A percentile compares a stretch with the other conserved stretches of the same genome.
These are phyloP conservation scores for Geotrypetes seraphini DNA, from an alignment of 2,797 vertebrate genomes.

Conservation along the genomic window DNA sequence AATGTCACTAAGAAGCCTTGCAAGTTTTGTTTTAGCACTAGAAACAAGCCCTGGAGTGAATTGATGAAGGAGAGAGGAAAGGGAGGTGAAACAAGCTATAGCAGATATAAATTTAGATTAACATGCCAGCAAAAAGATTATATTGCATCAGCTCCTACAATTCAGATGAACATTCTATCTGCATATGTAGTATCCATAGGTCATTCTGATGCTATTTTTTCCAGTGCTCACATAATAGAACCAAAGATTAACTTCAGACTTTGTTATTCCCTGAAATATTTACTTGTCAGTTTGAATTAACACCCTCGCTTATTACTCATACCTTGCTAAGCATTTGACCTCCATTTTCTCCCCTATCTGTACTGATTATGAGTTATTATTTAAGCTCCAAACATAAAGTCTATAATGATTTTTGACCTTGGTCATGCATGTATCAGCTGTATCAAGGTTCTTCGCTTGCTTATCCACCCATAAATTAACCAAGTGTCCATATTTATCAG, in stretches of 20 bases:
- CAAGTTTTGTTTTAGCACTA: too few relatives aligned
- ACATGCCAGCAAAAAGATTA: too few relatives aligned
- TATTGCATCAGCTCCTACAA: too few relatives aligned
- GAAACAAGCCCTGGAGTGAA: too few relatives aligned
- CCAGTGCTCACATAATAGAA: neutral
- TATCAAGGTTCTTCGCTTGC: constrained; percentile 10
- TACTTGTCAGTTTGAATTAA: constrained; percentile 24
- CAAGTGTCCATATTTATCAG: constrained; percentile 29
- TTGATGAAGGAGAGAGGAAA: too few relatives aligned
- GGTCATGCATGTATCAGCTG: constrained; percentile 20
- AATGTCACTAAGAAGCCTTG: too few relatives aligned
- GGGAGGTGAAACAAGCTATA: too few relatives aligned
- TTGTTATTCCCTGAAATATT: constrained; percentile 15
- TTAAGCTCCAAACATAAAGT: constrained; percentile 26
- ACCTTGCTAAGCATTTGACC: constrained; percentile 20
- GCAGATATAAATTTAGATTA: too few relatives aligned
- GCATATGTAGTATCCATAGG: neutral
- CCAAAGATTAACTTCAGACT: neutral
- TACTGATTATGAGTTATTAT: constrained; percentile 30
- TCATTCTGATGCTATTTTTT: neutral
- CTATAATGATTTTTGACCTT: constrained; percentile 30
- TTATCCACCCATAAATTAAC: constrained; percentile 32
- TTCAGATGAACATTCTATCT: neutral
- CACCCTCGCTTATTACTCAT: constrained; percentile 9
- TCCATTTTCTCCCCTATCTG: constrained; percentile 19